Percentiles rank a stretch among this genome's conserved stretches.
Evolutionary conservation across 2,797 vertebrate species (phyloP).

Genomic region (Corythornis leucogaster): DNA sequence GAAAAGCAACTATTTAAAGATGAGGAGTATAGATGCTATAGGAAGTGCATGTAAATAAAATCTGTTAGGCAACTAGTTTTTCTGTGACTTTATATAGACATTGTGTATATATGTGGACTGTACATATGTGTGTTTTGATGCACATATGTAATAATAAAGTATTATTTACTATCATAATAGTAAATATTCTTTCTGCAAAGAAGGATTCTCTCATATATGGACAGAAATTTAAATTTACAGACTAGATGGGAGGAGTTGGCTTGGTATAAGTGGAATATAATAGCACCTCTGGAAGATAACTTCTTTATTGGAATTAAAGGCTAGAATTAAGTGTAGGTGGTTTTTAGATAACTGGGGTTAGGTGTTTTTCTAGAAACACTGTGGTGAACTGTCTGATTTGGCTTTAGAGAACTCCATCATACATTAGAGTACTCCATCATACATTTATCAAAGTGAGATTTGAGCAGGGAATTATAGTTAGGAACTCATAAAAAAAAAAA

Average conservation of each 20-base stretch:
- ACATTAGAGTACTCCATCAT: background rate
- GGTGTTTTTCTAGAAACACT: background rate
- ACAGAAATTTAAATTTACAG: background rate
- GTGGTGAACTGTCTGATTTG: background rate
- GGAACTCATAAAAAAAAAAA: background rate
- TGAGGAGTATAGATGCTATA: constrained; percentile 9
- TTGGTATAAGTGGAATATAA: constrained; percentile 13
- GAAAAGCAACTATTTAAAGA: constrained; percentile 61
- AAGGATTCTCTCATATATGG: background rate
- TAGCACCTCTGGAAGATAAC: background rate
- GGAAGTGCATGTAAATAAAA: constrained; percentile 37
- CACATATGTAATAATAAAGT: background rate
- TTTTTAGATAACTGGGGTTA: constrained; percentile 27
- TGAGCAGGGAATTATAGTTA: background rate
- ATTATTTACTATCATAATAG: background rate
- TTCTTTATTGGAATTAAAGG: constrained; percentile 14
- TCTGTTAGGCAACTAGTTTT: constrained; percentile 30
- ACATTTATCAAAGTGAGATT: background rate
- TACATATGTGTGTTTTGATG: background rate
- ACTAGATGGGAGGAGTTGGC: background rate
- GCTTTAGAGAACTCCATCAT: background rate
- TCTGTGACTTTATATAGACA: background rate
- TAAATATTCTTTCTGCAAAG: constrained; percentile 37
- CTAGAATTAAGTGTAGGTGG: constrained; percentile 32
- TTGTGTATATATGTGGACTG: background rate